Percentiles rank a stretch among this genome's conserved stretches.
Conservation (phyloP, 1,140 invertebrate species). For the Marisa cornuarietis region DNA sequence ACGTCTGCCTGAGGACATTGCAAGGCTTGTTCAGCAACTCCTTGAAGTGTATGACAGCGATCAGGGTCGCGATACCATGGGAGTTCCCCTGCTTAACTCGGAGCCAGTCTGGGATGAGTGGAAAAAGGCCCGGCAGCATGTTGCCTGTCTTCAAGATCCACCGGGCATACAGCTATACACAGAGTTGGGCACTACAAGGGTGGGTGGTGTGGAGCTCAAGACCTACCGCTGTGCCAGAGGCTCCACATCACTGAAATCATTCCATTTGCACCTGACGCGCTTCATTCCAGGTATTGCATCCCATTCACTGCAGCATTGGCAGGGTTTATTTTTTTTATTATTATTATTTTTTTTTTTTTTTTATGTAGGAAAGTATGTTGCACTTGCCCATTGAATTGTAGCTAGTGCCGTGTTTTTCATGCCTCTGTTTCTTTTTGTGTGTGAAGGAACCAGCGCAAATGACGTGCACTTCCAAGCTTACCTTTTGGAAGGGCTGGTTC, state of each 20-base stretch:
- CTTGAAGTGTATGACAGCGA: constrained; percentile 24
- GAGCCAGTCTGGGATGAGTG: constrained; percentile 32
- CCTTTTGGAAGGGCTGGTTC: constrained; percentile 35
- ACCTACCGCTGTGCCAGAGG: constrained; percentile 29
- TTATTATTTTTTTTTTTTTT: too few relatives aligned
- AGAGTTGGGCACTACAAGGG: constrained; percentile 24
- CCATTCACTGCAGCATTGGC: too few relatives aligned
- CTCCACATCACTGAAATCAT: constrained; percentile 25
- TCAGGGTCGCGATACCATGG: constrained; percentile 35
- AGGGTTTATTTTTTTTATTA: too few relatives aligned
- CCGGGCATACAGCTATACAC: constrained; percentile 37
- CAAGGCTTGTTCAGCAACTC: constrained; percentile 24
- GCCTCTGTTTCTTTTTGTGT: constrained; percentile 2
- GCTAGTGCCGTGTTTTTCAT: too few relatives aligned
- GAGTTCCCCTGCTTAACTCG: constrained; percentile 40
- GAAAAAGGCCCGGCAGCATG: constrained; percentile 35
- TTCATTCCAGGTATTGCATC: constrained; percentile 25
- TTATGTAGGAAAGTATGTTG: too few relatives aligned
- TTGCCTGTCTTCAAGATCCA: constrained; percentile 46
- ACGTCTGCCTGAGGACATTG: constrained; percentile 31
- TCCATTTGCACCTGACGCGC: constrained; percentile 22
- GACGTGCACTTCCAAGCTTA: constrained; percentile 41
- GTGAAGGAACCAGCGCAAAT: constrained; percentile 33
- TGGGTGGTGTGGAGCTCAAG: constrained; percentile 20
- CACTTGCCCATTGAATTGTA: too few relatives aligned